Base-by-base conservation (phyloP, 1,140 invertebrate genomes). In the Calycopis cecrops region DNA sequence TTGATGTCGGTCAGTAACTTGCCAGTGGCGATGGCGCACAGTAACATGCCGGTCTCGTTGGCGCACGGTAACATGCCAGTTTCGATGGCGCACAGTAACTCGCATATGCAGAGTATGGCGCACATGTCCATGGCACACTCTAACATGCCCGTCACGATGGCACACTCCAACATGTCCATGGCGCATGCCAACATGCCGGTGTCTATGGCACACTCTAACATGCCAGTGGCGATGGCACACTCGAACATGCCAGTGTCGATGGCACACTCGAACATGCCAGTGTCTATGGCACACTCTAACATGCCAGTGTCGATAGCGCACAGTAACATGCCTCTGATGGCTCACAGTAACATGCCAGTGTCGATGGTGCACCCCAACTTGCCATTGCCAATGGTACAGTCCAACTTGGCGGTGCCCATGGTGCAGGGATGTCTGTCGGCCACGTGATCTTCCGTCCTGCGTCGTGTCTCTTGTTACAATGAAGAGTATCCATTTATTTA, bases 401-500 rank as follows among this genome's bases (percentile, higher is more conserved):
- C 40, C 1, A 44, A 44, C 12, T 14, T 40, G 12, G 1, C 16
- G 4, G 14, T 44, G 14, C 40, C 40, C 1, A 44, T 44, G 40
- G 40, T 44, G 16, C 40, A 44, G 9, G 40, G 40, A 1, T 44
- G 40, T 17, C 16, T 44, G 6, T 44, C 40, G 1, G 40, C 40
- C 14, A 44, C 40, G 17, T 44, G 40, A 44, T 44, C 40, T 14
- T 16, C 9, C 14, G 8, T 4, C 12, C 12, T 40, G 3, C 14
- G 14, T 44, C 40, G 40, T 16, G 40, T 44, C 40, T 44, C 40
- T 0, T 9, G 16, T 3, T 44, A 17, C 40, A 44, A 44, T 14
- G 40, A 44, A 1, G 40, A 44, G 12, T 44, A 44, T 44, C n/a
- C 17, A 12, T 44, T 44, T 14, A 44, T 17, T 14, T 44, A 14